Evolutionary conservation across 1,140 invertebrate species (phyloP).

Genomic region (Hyphantria cunea): DNA sequence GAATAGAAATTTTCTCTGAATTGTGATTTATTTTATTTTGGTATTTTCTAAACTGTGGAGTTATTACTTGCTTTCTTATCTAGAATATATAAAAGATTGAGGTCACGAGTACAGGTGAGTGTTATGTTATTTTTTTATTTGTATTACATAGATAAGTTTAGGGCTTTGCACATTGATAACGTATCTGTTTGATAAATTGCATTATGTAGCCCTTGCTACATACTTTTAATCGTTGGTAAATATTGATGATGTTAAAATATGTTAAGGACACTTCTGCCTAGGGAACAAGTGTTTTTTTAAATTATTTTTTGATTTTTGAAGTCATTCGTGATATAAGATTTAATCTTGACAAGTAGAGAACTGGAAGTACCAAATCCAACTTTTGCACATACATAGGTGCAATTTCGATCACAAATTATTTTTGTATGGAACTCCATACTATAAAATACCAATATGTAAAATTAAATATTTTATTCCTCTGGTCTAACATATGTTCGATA

Average conservation of each 20-base stretch:
- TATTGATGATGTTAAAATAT: not conserved
- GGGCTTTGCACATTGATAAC: conserved; percentile 24
- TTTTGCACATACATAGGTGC: no score
- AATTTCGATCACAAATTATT: no score
- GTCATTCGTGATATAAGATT: no score
- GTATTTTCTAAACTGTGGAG: conserved; percentile 37
- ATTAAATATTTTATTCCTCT: no score
- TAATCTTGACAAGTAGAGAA: no score
- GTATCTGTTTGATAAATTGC: conserved; percentile 33
- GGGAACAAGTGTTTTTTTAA: no score
- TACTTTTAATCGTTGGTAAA: conserved; percentile 12
- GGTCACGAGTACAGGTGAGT: conserved; percentile 67
- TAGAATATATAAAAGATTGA: conserved; percentile 60
- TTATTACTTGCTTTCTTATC: conserved; percentile 81
- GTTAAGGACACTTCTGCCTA: not conserved
- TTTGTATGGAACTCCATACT: no score
- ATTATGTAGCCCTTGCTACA: conserved; percentile 6
- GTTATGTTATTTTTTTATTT: conserved; percentile 43
- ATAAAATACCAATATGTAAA: no score
- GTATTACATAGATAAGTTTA: conserved; percentile 29
- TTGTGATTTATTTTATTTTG: conserved; percentile 68
- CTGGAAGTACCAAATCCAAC: no score
- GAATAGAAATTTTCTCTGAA: conserved; percentile 82
- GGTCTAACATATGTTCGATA: no score
- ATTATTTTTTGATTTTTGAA: no score